These are phyloP conservation scores for Calameuta pallipes DNA, from an alignment of 2,888 invertebrate species.

Conservation along the genomic window DNA sequence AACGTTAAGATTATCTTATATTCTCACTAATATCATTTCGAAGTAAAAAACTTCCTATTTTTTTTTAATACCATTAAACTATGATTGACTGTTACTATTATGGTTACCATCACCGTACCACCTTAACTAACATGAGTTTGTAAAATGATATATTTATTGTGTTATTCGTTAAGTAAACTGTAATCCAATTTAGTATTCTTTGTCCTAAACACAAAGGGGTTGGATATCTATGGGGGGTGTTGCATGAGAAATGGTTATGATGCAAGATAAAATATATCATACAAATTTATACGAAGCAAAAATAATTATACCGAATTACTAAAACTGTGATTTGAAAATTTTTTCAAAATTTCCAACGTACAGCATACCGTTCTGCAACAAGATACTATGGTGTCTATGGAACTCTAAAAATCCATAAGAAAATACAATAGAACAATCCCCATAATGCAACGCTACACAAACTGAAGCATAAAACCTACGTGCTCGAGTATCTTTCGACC, in stretches of 20 bases:
- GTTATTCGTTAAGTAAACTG: too few species aligned
- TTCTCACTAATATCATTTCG: too few species aligned
- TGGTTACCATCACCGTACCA: too few species aligned
- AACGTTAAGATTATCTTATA: too few species aligned
- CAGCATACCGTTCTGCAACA: not conserved
- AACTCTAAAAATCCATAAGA: not conserved
- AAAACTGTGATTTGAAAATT: not conserved
- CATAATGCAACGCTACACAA: not conserved
- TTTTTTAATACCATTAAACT: too few species aligned
- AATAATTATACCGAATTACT: not conserved
- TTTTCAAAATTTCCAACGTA: not conserved
- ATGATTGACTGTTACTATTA: too few species aligned
- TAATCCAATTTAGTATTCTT: too few species aligned
- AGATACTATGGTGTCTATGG: not conserved
- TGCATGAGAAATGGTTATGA: not conserved
- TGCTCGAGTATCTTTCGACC: not conserved
- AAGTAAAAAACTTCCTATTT: too few species aligned
- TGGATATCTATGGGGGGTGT: not conserved
- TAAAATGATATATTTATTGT: too few species aligned
- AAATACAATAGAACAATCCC: not conserved
- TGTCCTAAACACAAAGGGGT: too few species aligned
- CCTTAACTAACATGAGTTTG: too few species aligned
- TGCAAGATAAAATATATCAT: not conserved
- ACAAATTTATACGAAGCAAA: not conserved
- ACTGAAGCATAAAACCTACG: not conserved